These are phyloP conservation scores for Karalla daura DNA, from an alignment of 2,797 vertebrate genomes.

Conservation along the genomic window DNA sequence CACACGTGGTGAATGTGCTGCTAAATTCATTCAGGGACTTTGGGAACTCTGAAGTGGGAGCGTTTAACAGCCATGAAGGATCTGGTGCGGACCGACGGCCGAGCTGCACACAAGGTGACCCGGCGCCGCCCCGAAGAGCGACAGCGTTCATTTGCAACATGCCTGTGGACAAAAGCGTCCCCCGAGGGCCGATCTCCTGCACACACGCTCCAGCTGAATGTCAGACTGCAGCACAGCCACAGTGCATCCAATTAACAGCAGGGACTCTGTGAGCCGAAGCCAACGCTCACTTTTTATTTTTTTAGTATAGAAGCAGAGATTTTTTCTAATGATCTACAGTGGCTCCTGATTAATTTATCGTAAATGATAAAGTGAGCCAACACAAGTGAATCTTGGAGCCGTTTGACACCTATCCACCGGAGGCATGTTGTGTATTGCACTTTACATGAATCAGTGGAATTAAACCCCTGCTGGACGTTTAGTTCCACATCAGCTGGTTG, in stretches of 20 bases:
- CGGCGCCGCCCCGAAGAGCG: conserved; percentile 44
- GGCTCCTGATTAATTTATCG: too few species aligned
- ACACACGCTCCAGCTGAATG: conserved; percentile 36
- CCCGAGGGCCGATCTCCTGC: conserved; percentile 32
- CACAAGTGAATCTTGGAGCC: too few species aligned
- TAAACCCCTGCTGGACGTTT: too few species aligned
- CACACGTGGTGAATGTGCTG: conserved; percentile 39
- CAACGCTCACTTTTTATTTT: not conserved
- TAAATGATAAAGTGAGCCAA: too few species aligned
- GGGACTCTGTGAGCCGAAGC: conserved; percentile 16
- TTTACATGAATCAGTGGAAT: too few species aligned
- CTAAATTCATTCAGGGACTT: conserved; percentile 74
- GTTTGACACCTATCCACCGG: too few species aligned
- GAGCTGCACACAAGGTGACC: conserved; percentile 71
- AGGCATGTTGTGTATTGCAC: too few species aligned
- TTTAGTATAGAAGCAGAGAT: too few species aligned
- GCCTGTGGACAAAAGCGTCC: conserved; percentile 52
- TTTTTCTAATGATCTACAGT: too few species aligned
- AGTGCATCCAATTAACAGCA: conserved; percentile 34
- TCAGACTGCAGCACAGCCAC: conserved; percentile 23
- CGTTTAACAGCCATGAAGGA: conserved; percentile 63
- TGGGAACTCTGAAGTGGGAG: conserved; percentile 58
- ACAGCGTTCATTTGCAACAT: conserved; percentile 68
- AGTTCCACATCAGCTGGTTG: too few species aligned
- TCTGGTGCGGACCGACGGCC: conserved; percentile 39